A percentile compares a stretch with the other conserved stretches of the same genome.
Evolutionary conservation across 2,113 vertebrate species (phyloP).

Genomic region (Alethe diademata): DNA sequence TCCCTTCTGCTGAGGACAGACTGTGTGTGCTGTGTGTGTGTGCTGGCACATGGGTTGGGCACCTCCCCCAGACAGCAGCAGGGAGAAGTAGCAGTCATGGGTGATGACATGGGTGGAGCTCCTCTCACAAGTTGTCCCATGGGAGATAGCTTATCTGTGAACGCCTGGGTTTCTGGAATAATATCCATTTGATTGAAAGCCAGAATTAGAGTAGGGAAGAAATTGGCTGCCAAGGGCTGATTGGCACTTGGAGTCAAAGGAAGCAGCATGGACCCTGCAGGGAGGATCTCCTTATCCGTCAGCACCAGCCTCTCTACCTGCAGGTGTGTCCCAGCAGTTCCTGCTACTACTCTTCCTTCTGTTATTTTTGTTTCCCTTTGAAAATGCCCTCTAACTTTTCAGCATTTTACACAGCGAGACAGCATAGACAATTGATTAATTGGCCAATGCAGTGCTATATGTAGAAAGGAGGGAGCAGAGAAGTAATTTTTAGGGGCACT

Average conservation of each 20-base stretch:
- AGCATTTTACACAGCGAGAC: neutral
- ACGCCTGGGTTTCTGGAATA: conserved; percentile 65
- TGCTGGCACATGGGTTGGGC: fast-evolving
- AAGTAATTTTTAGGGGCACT: neutral
- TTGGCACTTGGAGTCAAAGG: conserved; percentile 10
- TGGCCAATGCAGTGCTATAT: neutral
- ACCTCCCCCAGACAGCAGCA: neutral
- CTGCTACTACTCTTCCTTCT: neutral
- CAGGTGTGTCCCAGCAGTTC: neutral
- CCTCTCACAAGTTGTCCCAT: conserved; percentile 55
- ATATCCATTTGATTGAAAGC: conserved; percentile 57
- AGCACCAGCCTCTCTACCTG: neutral
- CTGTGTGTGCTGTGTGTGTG: fast-evolving
- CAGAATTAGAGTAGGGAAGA: neutral
- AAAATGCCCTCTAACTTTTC: neutral
- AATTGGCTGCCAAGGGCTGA: conserved; percentile 28
- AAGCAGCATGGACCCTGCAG: neutral
- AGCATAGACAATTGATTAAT: neutral
- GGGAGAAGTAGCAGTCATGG: neutral
- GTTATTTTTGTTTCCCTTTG: conserved; percentile 3
- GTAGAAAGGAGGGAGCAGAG: neutral
- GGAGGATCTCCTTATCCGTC: neutral
- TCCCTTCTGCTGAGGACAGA: neutral
- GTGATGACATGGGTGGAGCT: conserved; percentile 6
- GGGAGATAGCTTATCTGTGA: conserved; percentile 77